A percentile compares a stretch with the other conserved stretches of the same genome.
phyloP scores from a whole-genome alignment of 2,888 invertebrate species.

The Agrotis ipsilon region DNA sequence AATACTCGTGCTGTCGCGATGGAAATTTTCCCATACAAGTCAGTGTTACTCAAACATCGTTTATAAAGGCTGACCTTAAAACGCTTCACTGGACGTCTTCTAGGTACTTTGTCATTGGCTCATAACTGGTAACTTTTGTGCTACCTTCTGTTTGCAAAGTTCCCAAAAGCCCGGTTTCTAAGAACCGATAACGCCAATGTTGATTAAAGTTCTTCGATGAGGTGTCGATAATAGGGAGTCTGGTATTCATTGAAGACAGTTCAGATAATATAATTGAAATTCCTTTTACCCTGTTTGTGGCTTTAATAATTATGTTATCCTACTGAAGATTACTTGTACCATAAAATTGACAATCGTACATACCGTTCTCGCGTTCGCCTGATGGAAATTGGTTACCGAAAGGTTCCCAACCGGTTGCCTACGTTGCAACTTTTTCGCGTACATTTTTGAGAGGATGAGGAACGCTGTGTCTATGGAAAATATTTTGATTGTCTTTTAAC shows the following conservation, averaged over 20 bases:
- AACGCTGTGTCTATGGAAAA: too few species aligned
- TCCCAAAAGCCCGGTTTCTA: background rate
- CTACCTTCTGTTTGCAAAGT: slow-evolving; percentile 23
- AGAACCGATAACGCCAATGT: slow-evolving; percentile 9
- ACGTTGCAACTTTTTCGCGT: too few species aligned
- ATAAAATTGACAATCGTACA: too few species aligned
- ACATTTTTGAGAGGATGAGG: too few species aligned
- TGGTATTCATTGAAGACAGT: background rate
- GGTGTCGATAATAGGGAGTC: background rate
- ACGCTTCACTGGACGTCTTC: slow-evolving; percentile 14
- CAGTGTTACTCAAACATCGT: background rate
- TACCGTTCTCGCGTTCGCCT: too few species aligned
- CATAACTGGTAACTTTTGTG: slow-evolving; percentile 11
- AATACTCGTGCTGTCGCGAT: too few species aligned
- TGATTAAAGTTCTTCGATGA: slow-evolving; percentile 6
- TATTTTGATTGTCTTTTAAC: too few species aligned
- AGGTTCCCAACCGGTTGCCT: too few species aligned
- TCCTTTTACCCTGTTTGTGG: background rate
- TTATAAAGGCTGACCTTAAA: slow-evolving; percentile 15
- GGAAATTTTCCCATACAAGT: background rate
- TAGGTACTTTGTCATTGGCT: slow-evolving; percentile 21
- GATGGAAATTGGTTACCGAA: too few species aligned
- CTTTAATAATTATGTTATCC: background rate
- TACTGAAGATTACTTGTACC: too few species aligned
- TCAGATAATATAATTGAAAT: background rate